Conservation (phyloP, 2,797 vertebrate species). For the Gallinago solitaria region DNA sequence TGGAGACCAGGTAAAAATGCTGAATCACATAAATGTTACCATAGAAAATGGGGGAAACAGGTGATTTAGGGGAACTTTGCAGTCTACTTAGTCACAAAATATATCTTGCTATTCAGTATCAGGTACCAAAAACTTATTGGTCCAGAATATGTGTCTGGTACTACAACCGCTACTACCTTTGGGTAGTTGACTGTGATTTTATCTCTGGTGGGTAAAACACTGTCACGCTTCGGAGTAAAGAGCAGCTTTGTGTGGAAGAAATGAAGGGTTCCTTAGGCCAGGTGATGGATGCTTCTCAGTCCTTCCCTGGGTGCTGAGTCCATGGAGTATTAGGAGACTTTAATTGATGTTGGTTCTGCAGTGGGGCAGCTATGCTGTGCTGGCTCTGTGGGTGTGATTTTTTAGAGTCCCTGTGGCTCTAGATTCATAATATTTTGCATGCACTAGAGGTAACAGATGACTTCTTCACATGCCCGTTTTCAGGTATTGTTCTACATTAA, state of each 20-base stretch:
- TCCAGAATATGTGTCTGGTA: neutral
- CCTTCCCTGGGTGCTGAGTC: neutral
- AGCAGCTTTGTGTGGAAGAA: neutral
- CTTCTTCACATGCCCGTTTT: neutral
- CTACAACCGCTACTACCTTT: neutral
- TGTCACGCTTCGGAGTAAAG: neutral
- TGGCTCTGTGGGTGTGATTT: neutral
- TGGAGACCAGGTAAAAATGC: conserved; percentile 83
- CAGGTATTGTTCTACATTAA: neutral
- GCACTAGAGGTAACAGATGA: neutral
- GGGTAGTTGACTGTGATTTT: neutral
- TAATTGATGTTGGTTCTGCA: neutral
- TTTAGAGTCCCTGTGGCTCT: neutral
- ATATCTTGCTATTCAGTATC: accelerated
- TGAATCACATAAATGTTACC: neutral
- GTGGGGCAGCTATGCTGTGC: neutral
- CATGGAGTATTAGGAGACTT: no score
- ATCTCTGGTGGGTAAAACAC: neutral
- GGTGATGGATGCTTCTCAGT: neutral
- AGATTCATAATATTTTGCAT: neutral
- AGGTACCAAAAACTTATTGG: neutral
- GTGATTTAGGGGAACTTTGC: neutral
- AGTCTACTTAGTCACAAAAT: neutral
- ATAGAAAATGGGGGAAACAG: neutral
- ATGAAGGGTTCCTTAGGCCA: neutral